Base-by-base conservation (phyloP, 2,888 invertebrate genomes). In the Nineta flava region DNA sequence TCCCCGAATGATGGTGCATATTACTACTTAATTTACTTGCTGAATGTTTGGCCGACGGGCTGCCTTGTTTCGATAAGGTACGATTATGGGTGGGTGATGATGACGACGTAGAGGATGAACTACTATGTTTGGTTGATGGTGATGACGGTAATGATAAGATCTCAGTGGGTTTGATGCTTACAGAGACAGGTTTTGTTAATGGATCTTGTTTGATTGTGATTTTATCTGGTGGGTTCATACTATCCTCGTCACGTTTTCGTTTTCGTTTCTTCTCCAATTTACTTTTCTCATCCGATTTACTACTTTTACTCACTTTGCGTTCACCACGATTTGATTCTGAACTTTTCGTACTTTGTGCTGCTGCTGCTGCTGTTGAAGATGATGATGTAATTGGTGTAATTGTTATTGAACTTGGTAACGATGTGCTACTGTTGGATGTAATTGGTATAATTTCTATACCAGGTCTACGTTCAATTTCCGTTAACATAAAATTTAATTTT, bases 381-480 rank as follows among this genome's bases (percentile, higher is more conserved):
- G 74, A 69, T 2, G 73, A 70, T 1, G 79, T 73, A 40, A 90
- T 87, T 3, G 90, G 86, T 0, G 90, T 91, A 50, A 91, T 90
- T 1, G 90, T 90, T 51, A 90, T 87, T 1, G 88, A 87, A 59
- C 84, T 84, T 9, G 87, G 82, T 26, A 85, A 64, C 5, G 75
- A 73, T 3, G 58, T 51, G 7, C 81, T 72, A 5, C 78, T 76
- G 0, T 80, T 67, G 9, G 78, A 68, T 12, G 81, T 72, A 52
- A 87, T 77, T 0, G 91, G 88, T 58, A 91, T 87, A 46, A 91
- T 87, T 67, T 92, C 91, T 53, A 91, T 87, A 2, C 84, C 85
- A 0, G 83, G 81, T 26, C 85, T 69, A 50, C 81, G 72, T 56
- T 84, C 83, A 63, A 72, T 71, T 13, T 70, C 69, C 17, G 73